A percentile compares a stretch with the other conserved stretches of the same genome.
Conservation (phyloP, 1,140 invertebrate species). For the Lordiphosa collinella region DNA sequence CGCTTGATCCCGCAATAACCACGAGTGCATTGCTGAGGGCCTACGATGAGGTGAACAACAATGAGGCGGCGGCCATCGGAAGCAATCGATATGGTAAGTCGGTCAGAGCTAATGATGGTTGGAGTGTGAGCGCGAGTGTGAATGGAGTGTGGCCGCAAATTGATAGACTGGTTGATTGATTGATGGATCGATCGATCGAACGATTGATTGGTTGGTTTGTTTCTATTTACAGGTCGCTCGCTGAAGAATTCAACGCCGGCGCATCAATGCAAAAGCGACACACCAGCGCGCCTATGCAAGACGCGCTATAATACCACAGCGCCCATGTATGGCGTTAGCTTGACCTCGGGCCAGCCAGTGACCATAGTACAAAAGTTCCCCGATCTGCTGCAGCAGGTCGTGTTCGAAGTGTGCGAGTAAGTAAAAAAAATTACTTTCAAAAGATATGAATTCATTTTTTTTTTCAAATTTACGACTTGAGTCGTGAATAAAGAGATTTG, state of each 20-base stretch:
- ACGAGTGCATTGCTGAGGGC: constrained; percentile 85
- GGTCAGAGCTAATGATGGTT: constrained; percentile 40
- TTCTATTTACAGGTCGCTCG: constrained; percentile 60
- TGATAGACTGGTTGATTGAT: constrained; percentile 13
- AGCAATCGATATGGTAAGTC: constrained; percentile 77
- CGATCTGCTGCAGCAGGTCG: constrained; percentile 94
- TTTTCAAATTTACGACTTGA: not conserved
- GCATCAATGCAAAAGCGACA: constrained; percentile 81
- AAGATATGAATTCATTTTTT: not conserved
- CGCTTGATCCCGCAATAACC: constrained; percentile 86
- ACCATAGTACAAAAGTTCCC: constrained; percentile 97
- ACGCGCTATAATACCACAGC: constrained; percentile 95
- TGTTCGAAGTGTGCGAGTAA: constrained; percentile 93
- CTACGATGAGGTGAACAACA: constrained; percentile 82
- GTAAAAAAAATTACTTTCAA: constrained; percentile 44
- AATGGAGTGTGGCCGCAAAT: constrained; percentile 27
- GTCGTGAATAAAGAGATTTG: too few species aligned
- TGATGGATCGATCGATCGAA: constrained; percentile 28
- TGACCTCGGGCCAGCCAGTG: constrained; percentile 94
- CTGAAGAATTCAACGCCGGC: constrained; percentile 59
- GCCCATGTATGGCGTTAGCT: constrained; percentile 94
- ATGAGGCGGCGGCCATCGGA: constrained; percentile 56
- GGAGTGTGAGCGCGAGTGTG: constrained; percentile 28
- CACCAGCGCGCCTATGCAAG: constrained; percentile 89
- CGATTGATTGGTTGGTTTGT: constrained; percentile 17